phyloP scores from a whole-genome alignment of 1,140 invertebrate species.

The Lordiphosa clarofinis region DNA sequence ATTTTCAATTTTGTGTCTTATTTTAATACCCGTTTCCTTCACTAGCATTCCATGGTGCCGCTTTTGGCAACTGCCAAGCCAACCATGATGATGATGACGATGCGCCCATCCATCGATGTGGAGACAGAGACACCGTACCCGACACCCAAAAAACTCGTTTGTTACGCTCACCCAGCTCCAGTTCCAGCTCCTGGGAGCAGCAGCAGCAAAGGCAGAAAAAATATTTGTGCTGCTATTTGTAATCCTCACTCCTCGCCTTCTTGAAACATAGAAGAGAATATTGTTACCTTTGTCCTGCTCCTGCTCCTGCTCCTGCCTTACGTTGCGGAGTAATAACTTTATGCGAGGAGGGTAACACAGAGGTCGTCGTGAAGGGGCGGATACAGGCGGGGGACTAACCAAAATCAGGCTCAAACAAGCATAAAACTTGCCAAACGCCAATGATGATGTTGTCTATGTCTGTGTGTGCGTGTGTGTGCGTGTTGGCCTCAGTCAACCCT shows the following conservation, averaged over 20 bases:
- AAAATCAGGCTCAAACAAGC: slow-evolving; percentile 59
- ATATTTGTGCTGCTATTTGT: slow-evolving; percentile 57
- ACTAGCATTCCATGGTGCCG: slow-evolving; percentile 9
- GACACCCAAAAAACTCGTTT: slow-evolving; percentile 43
- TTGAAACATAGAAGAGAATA: slow-evolving; percentile 16
- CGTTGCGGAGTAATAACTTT: slow-evolving; percentile 49
- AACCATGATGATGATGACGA: slow-evolving; percentile 28
- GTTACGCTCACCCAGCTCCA: slow-evolving; percentile 27
- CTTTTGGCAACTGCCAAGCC: slow-evolving; percentile 10
- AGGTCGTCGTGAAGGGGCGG: slow-evolving; percentile 14
- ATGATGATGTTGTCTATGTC: slow-evolving; percentile 33
- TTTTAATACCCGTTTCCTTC: neutral
- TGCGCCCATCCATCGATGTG: slow-evolving; percentile 36
- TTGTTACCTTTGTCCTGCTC: slow-evolving; percentile 38
- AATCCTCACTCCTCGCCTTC: slow-evolving; percentile 33
- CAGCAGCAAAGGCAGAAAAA: slow-evolving; percentile 35
- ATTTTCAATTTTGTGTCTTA: too few species aligned
- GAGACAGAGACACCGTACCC: slow-evolving; percentile 17
- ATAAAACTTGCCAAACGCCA: slow-evolving; percentile 67
- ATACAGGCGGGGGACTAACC: slow-evolving; percentile 12
- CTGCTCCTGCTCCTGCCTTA: too few species aligned
- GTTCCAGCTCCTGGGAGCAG: slow-evolving; percentile 12
- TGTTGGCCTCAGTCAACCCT: slow-evolving; percentile 38
- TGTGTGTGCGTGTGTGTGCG: slow-evolving; percentile 20
- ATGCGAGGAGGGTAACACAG: slow-evolving; percentile 39